A percentile compares a stretch with the other conserved stretches of the same genome.
Conservation (phyloP, 2,888 invertebrate species). For the Drosophila imparisetae region DNA sequence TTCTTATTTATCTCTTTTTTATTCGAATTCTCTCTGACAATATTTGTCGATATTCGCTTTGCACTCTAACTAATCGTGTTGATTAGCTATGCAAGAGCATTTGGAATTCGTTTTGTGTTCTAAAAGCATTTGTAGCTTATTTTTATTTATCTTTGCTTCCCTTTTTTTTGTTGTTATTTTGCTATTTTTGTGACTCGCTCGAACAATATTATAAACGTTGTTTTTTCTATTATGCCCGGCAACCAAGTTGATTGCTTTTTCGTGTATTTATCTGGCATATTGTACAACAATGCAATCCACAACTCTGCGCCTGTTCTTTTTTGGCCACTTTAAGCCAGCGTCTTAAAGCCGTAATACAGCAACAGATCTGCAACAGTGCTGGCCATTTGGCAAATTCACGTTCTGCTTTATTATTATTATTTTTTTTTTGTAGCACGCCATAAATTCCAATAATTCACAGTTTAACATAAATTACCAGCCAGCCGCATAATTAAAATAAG, state of each 20-base stretch:
- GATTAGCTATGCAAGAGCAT: slow-evolving; percentile 33
- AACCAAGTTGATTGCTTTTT: slow-evolving; percentile 70
- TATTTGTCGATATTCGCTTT: neutral
- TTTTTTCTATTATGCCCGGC: slow-evolving; percentile 44
- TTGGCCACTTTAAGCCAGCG: slow-evolving; percentile 19
- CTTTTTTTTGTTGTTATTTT: slow-evolving; percentile 13
- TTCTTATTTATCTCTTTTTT: neutral
- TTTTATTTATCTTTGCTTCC: slow-evolving; percentile 36
- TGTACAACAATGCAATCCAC: slow-evolving; percentile 44
- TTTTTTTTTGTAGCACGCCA: slow-evolving; percentile 54
- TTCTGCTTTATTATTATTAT: neutral
- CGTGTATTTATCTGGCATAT: slow-evolving; percentile 71
- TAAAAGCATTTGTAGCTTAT: slow-evolving; percentile 18
- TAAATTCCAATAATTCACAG: slow-evolving; percentile 75
- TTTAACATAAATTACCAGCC: slow-evolving; percentile 73
- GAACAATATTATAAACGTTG: slow-evolving; percentile 57
- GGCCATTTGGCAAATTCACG: slow-evolving; percentile 38
- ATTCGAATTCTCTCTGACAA: neutral
- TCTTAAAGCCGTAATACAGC: slow-evolving; percentile 34
- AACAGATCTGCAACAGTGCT: slow-evolving; percentile 44
- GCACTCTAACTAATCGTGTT: neutral
- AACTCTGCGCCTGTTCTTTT: slow-evolving; percentile 2
- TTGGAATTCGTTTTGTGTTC: neutral
- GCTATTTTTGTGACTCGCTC: slow-evolving; percentile 23
- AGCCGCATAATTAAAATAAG: slow-evolving; percentile 71